Evolutionary conservation across 2,888 invertebrate genomes (phyloP).

Genomic region (Myopa tessellatipennis): DNA sequence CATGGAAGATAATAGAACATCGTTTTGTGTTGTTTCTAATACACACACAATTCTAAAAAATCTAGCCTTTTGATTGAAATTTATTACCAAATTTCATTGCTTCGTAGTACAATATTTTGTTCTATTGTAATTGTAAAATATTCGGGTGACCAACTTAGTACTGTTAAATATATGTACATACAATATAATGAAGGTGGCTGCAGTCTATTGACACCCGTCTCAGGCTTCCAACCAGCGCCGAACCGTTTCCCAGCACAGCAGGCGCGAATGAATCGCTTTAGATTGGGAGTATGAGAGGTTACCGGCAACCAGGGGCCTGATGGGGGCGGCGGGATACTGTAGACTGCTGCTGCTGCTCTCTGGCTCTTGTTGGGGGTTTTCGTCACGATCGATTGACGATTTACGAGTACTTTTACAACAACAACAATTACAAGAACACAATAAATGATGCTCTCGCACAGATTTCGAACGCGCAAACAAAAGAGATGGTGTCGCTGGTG

Average conservation of each 20-base stretch:
- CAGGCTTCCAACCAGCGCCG: background rate
- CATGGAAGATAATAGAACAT: too few relatives aligned
- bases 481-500: conserved; percentile 1
- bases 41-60: too few relatives aligned
- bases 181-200: background rate
- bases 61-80: too few relatives aligned
- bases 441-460: conserved; percentile 30
- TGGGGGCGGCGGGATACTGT: conserved; percentile 36
- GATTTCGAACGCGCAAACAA: conserved; percentile 9
- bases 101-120: too few relatives aligned
- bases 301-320: conserved; percentile 25
- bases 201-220: conserved; percentile 59
- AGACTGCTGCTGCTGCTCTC: conserved; percentile 36
- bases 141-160: too few relatives aligned
- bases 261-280: conserved; percentile 12
- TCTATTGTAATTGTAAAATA: too few relatives aligned
- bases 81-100: too few relatives aligned
- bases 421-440: conserved; percentile 14
- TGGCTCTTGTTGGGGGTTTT: conserved; percentile 26
- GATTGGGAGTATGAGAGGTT: conserved; percentile 9
- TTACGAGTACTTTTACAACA: conserved; percentile 46
- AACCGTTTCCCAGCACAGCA: conserved; percentile 14
- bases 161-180: too few relatives aligned
- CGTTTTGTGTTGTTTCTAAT: too few relatives aligned
- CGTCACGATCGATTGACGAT: conserved; percentile 47